phyloP scores from a whole-genome alignment of 2,797 vertebrate species.

The Leptatherina wallacei region DNA sequence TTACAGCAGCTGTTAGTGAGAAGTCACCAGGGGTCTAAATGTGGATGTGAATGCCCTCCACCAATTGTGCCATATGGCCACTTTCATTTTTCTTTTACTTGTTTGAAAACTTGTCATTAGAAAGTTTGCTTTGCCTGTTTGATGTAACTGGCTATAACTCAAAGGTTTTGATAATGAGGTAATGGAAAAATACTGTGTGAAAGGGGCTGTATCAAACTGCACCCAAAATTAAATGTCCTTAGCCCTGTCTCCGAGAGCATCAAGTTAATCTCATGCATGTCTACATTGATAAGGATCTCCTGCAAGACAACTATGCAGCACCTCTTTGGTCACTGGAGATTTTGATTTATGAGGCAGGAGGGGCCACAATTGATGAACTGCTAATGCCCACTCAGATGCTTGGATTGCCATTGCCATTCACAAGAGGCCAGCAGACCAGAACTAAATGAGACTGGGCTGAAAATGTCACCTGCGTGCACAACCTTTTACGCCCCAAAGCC shows the following conservation, averaged over 20 bases:
- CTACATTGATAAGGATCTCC: conserved; percentile 69
- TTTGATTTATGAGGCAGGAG: conserved; percentile 71
- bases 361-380: conserved; percentile 59
- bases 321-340: conserved; percentile 70
- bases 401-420: conserved; percentile 63
- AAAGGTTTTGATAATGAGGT: conserved; percentile 30
- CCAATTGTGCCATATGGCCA: conserved; percentile 59
- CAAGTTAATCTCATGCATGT: conserved; percentile 61
- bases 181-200: conserved; percentile 33
- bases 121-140: conserved; percentile 22
- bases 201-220: conserved; percentile 62
- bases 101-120: conserved; percentile 39
- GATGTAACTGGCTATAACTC: conserved; percentile 2
- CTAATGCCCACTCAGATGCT: conserved; percentile 71
- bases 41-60: conserved; percentile 72
- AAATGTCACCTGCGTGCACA: conserved; percentile 77
- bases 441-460: conserved; percentile 65
- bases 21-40: conserved; percentile 89
- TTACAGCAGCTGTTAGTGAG: conserved; percentile 89
- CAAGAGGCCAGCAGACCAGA: conserved; percentile 40
- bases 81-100: conserved; percentile 74
- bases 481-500: conserved; percentile 69
- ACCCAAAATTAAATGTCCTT: conserved; percentile 76
- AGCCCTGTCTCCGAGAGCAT: conserved; percentile 58
- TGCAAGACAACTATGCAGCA: conserved; percentile 66